A percentile compares a stretch with the other conserved stretches of the same genome.
These are phyloP conservation scores for Mormyrus iriodes DNA, from an alignment of 2,113 vertebrate genomes.

Conservation along the genomic window DNA sequence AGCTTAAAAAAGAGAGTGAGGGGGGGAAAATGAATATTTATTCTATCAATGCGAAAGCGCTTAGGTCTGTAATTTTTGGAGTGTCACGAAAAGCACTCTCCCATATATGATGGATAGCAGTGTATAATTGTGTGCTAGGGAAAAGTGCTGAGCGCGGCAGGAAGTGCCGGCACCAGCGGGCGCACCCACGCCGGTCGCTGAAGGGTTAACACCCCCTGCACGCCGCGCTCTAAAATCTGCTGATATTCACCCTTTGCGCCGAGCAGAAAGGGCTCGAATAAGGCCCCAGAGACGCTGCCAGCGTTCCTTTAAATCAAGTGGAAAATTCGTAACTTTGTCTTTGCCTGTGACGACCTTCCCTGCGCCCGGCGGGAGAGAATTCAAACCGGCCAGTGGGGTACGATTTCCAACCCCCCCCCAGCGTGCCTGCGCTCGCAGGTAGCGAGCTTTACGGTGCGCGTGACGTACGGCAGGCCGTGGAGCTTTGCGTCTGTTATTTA, in stretches of 20 bases:
- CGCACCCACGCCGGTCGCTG: conserved; percentile 42
- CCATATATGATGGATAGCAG: conserved; percentile 82
- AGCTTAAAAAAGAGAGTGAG: conserved; percentile 73
- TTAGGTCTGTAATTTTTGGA: conserved; percentile 76
- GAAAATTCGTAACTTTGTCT: conserved; percentile 77
- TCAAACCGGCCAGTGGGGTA: background rate
- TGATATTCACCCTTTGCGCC: conserved; percentile 69
- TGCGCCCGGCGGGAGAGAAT: background rate
- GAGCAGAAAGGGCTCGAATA: conserved; percentile 81
- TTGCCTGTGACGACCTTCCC: conserved; percentile 32
- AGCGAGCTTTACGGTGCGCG: background rate
- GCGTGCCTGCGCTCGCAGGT: background rate
- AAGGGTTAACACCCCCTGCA: conserved; percentile 53
- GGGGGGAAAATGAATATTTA: conserved; percentile 75
- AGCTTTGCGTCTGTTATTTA: background rate
- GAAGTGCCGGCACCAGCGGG: conserved; percentile 57
- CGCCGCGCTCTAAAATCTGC: conserved; percentile 72
- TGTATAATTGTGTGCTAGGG: conserved; percentile 80
- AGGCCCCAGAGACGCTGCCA: conserved; percentile 80
- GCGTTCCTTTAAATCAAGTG: conserved; percentile 83
- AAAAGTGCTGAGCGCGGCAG: conserved; percentile 82
- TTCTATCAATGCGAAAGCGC: conserved; percentile 83
- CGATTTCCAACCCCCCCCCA: background rate
- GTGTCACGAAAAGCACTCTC: conserved; percentile 39
- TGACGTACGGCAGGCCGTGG: background rate